phyloP scores from a whole-genome alignment of 2,797 vertebrate species.

The Hipposideros larvatus region DNA sequence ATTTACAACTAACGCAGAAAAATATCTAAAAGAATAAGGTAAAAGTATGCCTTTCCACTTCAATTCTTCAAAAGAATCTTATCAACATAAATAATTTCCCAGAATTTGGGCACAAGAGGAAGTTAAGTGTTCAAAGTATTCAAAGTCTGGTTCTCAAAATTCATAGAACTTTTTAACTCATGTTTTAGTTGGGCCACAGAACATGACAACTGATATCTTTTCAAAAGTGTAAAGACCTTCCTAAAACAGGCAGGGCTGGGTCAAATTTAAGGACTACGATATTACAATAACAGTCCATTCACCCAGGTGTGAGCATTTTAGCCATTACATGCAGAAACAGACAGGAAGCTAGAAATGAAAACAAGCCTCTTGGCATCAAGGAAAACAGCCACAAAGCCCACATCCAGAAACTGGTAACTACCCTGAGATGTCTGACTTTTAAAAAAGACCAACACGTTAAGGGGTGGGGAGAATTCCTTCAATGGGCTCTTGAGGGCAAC shows the following conservation, averaged over 20 bases:
- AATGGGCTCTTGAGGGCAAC: background rate
- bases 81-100: background rate
- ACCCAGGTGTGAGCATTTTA: background rate
- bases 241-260: background rate
- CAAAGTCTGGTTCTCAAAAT: conserved; percentile 46
- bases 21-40: background rate
- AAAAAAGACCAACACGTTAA: background rate
- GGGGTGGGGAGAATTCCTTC: background rate
- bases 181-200: background rate
- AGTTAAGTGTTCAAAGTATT: conserved; percentile 3
- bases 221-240: conserved; percentile 21
- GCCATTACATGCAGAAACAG: conserved; percentile 46
- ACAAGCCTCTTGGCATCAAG: background rate
- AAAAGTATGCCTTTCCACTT: background rate
- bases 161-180: background rate
- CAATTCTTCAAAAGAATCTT: conserved; percentile 41
- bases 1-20: conserved; percentile 46
- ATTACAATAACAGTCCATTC: background rate
- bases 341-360: conserved; percentile 4
- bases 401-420: background rate
- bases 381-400: background rate
- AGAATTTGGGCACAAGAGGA: background rate
- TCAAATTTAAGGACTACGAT: background rate
- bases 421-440: background rate
- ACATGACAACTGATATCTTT: background rate